Evolutionary conservation across 2,888 invertebrate species (phyloP).

Genomic region (Philhelius pedissequus): DNA sequence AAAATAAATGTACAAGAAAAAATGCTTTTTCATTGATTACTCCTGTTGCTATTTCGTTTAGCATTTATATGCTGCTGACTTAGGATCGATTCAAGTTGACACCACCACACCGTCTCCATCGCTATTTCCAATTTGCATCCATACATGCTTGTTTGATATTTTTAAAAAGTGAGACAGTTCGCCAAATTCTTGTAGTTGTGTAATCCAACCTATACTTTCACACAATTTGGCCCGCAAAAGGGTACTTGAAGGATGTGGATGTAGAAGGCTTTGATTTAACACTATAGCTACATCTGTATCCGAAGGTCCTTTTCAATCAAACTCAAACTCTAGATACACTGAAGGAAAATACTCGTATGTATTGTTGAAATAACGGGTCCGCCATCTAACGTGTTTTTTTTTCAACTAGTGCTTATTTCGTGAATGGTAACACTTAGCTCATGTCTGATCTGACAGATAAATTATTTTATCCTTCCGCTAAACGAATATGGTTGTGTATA

Average conservation of each 20-base stretch:
- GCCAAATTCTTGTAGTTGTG: conserved; percentile 11
- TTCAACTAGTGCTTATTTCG: too few relatives aligned
- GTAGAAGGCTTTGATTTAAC: background rate
- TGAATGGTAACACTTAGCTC: too few relatives aligned
- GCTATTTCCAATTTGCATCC: conserved; percentile 37
- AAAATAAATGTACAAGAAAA: background rate
- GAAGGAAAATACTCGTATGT: background rate
- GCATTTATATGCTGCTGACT: background rate
- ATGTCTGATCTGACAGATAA: too few relatives aligned
- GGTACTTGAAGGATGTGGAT: background rate
- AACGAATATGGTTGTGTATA: too few relatives aligned
- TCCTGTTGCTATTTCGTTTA: conserved; percentile 23
- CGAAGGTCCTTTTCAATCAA: background rate
- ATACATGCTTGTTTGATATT: conserved; percentile 42
- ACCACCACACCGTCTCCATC: background rate
- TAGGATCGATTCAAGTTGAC: conserved; percentile 30
- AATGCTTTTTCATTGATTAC: conserved; percentile 35
- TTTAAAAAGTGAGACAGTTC: background rate
- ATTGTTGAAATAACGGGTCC: too few relatives aligned
- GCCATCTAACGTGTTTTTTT: too few relatives aligned
- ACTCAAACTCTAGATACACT: background rate
- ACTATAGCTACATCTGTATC: background rate
- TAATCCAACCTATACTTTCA: conserved; percentile 29
- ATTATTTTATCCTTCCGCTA: too few relatives aligned
- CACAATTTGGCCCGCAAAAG: conserved; percentile 26